Conservation (phyloP, 2,888 invertebrate species). For the Hybos culiciformis region DNA sequence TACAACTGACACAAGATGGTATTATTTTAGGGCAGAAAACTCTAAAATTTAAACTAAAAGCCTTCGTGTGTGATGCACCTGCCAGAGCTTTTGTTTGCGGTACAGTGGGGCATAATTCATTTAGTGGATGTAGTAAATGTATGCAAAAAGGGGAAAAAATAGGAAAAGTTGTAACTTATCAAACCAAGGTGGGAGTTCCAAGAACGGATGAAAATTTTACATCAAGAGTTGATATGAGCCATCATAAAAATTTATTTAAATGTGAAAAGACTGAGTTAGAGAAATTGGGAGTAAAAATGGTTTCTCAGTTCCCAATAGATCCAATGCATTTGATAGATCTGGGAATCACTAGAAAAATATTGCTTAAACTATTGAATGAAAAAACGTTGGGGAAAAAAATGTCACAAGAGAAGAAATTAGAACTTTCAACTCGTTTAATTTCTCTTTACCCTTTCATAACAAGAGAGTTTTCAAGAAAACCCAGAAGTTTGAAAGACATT, state of each 20-base stretch:
- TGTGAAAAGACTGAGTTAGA: constrained; percentile 12
- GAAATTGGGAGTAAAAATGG: constrained; percentile 14
- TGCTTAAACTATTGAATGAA: constrained; percentile 5
- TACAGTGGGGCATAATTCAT: constrained; percentile 7
- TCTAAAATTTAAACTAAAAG: constrained; percentile 9
- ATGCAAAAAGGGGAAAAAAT: constrained; percentile 9
- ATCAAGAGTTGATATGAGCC: constrained; percentile 3
- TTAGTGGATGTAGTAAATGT: constrained; percentile 10
- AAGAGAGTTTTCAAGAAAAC: constrained; percentile 12
- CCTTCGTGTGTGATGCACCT: constrained; percentile 14
- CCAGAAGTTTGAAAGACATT: constrained; percentile 12
- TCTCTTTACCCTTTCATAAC: constrained; percentile 9
- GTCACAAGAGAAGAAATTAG: not conserved
- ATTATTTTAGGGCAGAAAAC: constrained; percentile 2
- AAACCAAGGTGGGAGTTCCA: constrained; percentile 1
- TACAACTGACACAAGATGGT: not conserved
- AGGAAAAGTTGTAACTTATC: constrained; percentile 7
- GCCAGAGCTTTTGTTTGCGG: constrained; percentile 12
- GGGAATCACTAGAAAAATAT: constrained; percentile 12
- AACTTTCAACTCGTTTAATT: constrained; percentile 2
- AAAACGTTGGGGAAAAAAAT: constrained; percentile 4
- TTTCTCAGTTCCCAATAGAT: constrained; percentile 17
- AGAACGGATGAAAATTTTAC: constrained; percentile 7
- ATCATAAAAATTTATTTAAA: constrained; percentile 5
- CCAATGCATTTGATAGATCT: constrained; percentile 19